Percentiles rank a stretch among this genome's conserved stretches.
These are phyloP conservation scores for Passer domesticus DNA, from an alignment of 2,113 vertebrate genomes.

Conservation along the genomic window DNA sequence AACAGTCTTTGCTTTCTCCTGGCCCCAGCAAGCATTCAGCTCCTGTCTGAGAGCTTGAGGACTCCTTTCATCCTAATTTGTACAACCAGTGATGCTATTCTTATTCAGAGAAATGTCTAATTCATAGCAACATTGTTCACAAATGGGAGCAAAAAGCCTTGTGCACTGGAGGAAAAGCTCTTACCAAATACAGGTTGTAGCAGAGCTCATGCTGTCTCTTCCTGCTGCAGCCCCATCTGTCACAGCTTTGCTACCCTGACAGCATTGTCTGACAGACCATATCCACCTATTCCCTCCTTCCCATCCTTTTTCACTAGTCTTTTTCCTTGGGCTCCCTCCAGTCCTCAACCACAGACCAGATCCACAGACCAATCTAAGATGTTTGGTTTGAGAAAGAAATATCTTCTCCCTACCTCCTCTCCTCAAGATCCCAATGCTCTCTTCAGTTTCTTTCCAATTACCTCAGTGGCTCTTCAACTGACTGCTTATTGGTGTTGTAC, in stretches of 20 bases:
- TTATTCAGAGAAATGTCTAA: conserved; percentile 23
- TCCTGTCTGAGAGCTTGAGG: neutral
- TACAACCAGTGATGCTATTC: neutral
- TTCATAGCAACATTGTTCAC: neutral
- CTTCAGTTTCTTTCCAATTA: neutral
- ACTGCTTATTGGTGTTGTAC: neutral
- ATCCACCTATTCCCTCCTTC: neutral
- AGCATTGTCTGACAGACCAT: neutral
- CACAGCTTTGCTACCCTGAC: neutral
- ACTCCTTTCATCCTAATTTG: conserved; percentile 20
- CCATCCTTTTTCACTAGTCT: neutral
- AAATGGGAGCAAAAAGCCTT: conserved; percentile 16
- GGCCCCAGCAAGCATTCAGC: neutral
- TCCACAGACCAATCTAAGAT: neutral
- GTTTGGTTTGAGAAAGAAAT: neutral
- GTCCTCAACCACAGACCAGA: neutral
- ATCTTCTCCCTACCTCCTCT: neutral
- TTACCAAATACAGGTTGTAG: neutral
- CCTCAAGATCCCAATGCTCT: accelerated
- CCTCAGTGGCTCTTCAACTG: neutral
- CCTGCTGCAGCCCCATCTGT: neutral
- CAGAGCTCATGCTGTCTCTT: neutral
- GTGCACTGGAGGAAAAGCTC: conserved; percentile 1
- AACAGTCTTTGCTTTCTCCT: neutral
- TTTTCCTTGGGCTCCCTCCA: neutral